Conservation (phyloP, 2,888 invertebrate genomes). For the Octodonta nipae region DNA sequence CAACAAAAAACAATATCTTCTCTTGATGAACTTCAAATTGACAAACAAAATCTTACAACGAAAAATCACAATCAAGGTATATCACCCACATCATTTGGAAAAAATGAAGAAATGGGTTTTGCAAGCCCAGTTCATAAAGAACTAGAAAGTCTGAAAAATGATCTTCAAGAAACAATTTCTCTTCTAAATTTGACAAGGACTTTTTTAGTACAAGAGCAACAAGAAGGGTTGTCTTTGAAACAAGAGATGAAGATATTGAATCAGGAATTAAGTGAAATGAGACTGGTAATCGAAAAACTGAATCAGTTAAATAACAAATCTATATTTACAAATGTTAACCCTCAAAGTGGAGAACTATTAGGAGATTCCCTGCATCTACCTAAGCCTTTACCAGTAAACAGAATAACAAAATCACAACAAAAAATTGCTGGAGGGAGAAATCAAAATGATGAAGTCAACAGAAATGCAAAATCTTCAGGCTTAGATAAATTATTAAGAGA, state of each 20-base stretch:
- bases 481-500: no score
- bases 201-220: constrained; percentile 13
- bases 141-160: constrained; percentile 14
- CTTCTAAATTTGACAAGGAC: constrained; percentile 17
- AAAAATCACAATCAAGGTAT: background rate
- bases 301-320: constrained; percentile 5
- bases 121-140: constrained; percentile 12
- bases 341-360: constrained; percentile 5
- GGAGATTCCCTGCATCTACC: constrained; percentile 7
- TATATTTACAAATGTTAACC: no score
- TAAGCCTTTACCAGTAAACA: constrained; percentile 5
- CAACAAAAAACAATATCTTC: constrained; percentile 25
- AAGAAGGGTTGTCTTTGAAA: constrained; percentile 17
- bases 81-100: constrained; percentile 1
- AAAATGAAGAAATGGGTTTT: constrained; percentile 3
- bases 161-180: constrained; percentile 13
- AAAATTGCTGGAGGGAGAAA: background rate
- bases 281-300: constrained; percentile 12
- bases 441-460: background rate
- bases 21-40: no score
- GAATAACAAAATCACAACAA: constrained; percentile 1
- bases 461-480: no score
- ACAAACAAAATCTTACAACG: background rate
- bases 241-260: constrained; percentile 18
- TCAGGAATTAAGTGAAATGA: constrained; percentile 13